These are phyloP conservation scores for Mylabris sibirica DNA, from an alignment of 2,888 invertebrate species.

Conservation along the genomic window DNA sequence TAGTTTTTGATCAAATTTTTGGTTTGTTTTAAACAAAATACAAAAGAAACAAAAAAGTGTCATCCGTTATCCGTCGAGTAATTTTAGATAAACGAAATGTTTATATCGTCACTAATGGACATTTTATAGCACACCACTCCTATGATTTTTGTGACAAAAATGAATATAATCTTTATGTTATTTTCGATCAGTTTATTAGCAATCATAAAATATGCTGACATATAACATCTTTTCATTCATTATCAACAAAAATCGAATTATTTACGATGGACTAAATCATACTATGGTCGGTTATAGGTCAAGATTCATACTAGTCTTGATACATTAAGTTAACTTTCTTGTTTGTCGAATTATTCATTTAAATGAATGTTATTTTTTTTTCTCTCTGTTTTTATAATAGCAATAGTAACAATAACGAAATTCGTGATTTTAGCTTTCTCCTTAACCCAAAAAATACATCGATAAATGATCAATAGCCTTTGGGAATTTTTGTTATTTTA, in stretches of 20 bases:
- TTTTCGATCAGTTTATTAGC: slow-evolving; percentile 35
- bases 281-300: not conserved
- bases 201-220: slow-evolving; percentile 32
- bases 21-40: slow-evolving; percentile 3
- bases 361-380: slow-evolving; percentile 10
- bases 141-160: slow-evolving; percentile 32
- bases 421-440: slow-evolving; percentile 34
- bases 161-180: slow-evolving; percentile 34
- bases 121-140: slow-evolving; percentile 34
- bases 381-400: not conserved
- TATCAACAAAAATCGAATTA: slow-evolving; percentile 26
- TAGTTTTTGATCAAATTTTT: slow-evolving; percentile 28
- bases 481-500: slow-evolving; percentile 37
- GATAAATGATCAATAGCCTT: slow-evolving; percentile 44
- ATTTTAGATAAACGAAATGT: slow-evolving; percentile 36
- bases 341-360: slow-evolving; percentile 30
- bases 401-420: slow-evolving; percentile 14
- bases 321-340: not conserved
- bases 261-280: not conserved
- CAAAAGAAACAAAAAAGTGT: not conserved
- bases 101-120: slow-evolving; percentile 34
- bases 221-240: slow-evolving; percentile 31
- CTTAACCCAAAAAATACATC: slow-evolving; percentile 31
- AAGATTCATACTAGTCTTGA: not conserved
- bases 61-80: slow-evolving; percentile 23